These are phyloP conservation scores for Raja brachyura DNA, from an alignment of 2,113 vertebrate species.

Conservation along the genomic window DNA sequence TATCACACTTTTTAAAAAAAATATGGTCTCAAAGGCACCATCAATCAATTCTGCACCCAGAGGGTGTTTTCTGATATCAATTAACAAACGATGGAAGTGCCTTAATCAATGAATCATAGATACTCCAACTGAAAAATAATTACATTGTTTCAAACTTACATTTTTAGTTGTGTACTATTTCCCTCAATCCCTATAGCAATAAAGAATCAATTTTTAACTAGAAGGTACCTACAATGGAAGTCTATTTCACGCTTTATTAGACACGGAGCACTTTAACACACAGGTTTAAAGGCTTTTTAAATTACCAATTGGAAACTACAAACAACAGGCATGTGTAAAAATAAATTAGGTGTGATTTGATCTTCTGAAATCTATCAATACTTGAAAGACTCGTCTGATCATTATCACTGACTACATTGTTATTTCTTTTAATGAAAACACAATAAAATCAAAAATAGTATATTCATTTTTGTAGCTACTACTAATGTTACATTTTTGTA, in stretches of 20 bases:
- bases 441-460: not conserved
- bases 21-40: not conserved
- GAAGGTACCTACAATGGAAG: conserved; percentile 10
- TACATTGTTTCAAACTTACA: conserved; percentile 8
- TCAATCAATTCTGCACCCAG: not conserved
- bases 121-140: not conserved
- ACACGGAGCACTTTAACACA: conserved; percentile 28
- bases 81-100: not conserved
- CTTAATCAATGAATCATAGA: conserved; percentile 11
- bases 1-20: not conserved
- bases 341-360: conserved; percentile 5
- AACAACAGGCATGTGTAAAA: conserved; percentile 5
- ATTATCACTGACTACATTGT: not conserved
- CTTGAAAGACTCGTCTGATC: not conserved
- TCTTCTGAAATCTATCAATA: not conserved
- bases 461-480: not conserved
- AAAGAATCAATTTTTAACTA: conserved; percentile 36
- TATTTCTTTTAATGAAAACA: not conserved
- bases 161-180: not conserved
- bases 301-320: conserved; percentile 12
- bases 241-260: conserved; percentile 36
- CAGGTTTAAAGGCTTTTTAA: conserved; percentile 17
- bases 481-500: not conserved
- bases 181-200: conserved; percentile 3
- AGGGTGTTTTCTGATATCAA: conserved; percentile 8